Conservation (phyloP, 2,888 invertebrate species). For the Steromphala cineraria region DNA sequence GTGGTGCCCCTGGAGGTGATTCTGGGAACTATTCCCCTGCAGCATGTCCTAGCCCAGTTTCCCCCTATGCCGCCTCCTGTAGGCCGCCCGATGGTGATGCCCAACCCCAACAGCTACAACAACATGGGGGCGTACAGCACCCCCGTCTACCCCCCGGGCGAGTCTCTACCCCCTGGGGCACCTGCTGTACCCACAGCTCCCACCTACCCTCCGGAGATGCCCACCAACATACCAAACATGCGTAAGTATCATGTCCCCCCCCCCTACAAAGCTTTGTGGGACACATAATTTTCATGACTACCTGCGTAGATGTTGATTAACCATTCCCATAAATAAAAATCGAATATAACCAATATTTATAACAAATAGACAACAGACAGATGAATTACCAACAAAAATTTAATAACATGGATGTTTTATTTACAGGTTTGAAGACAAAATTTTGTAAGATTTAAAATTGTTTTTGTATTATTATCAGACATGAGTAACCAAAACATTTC, state of each 20-base stretch:
- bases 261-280: too few relatives aligned
- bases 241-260: neutral
- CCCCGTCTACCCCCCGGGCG: neutral
- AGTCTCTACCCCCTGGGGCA: neutral
- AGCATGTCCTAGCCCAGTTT: constrained; percentile 44
- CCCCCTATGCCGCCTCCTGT: constrained; percentile 19
- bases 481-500: too few relatives aligned
- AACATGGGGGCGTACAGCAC: neutral
- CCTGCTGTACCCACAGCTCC: neutral
- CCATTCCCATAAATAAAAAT: too few relatives aligned
- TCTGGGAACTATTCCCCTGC: constrained; percentile 67
- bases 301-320: too few relatives aligned
- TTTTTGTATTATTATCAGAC: too few relatives aligned
- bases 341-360: too few relatives aligned
- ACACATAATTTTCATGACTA: too few relatives aligned
- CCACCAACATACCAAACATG: neutral
- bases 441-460: too few relatives aligned
- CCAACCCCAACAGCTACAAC: neutral
- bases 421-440: too few relatives aligned
- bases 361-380: too few relatives aligned
- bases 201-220: neutral
- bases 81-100: neutral
- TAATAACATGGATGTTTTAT: too few relatives aligned
- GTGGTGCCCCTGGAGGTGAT: constrained; percentile 67
- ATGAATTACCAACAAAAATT: too few relatives aligned